Percentiles rank a stretch among this genome's conserved stretches.
Conservation (phyloP, 2,888 invertebrate species). For the Cerceris ruficornis region DNA sequence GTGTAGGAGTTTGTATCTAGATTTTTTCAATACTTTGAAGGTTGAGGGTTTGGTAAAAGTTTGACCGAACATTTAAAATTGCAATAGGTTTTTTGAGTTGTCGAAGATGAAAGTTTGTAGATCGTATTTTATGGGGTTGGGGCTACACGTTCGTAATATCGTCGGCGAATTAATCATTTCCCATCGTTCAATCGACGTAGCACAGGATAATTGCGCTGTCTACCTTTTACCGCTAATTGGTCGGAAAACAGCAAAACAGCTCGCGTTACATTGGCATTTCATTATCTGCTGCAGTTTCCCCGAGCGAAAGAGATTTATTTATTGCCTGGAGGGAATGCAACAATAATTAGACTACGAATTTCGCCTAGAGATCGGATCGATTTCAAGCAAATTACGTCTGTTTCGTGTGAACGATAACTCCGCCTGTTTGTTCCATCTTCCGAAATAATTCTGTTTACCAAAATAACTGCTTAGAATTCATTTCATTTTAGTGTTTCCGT, state of each 20-base stretch:
- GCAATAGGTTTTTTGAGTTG: no score
- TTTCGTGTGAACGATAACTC: neutral
- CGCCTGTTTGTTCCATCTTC: neutral
- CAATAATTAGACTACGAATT: slow-evolving; percentile 7
- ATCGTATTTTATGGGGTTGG: no score
- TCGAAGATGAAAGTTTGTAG: no score
- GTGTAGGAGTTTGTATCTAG: no score
- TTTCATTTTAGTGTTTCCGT: no score
- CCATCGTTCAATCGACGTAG: slow-evolving; percentile 18
- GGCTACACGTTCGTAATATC: neutral
- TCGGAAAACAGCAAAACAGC: slow-evolving; percentile 17
- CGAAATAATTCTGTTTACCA: neutral
- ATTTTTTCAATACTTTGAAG: no score
- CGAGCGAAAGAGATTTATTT: slow-evolving; percentile 68
- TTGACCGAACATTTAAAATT: no score
- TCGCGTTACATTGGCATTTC: slow-evolving; percentile 57
- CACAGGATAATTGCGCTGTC: slow-evolving; percentile 33
- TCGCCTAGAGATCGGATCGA: neutral
- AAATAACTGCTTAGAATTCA: no score
- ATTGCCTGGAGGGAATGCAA: slow-evolving; percentile 16
- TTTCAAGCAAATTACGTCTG: slow-evolving; percentile 4
- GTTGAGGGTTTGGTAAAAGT: no score
- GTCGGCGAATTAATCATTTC: slow-evolving; percentile 12
- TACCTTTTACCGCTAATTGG: slow-evolving; percentile 44
- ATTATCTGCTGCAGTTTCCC: slow-evolving; percentile 64